phyloP scores from a whole-genome alignment of 2,888 invertebrate species.

The Diaphora mendica region DNA sequence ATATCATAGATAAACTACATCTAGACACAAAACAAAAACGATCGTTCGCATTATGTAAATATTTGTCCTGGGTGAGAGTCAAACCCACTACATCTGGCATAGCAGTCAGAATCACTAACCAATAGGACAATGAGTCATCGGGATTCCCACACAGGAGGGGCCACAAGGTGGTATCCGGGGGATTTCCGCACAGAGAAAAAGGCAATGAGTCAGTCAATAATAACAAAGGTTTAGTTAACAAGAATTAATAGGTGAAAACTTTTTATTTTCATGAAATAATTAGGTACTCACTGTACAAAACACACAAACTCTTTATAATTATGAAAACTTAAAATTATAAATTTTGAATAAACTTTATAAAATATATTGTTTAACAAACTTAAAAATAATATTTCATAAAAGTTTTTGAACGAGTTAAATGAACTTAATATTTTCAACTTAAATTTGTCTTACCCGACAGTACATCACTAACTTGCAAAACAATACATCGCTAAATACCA shows the following conservation, averaged over 20 bases:
- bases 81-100: too few species aligned
- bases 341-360: background rate
- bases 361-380: background rate
- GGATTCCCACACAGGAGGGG: too few species aligned
- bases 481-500: conserved; percentile 5
- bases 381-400: background rate
- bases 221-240: background rate
- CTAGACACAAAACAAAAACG: too few species aligned
- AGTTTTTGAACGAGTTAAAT: too few species aligned
- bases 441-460: background rate
- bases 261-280: background rate
- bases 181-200: too few species aligned
- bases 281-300: background rate
- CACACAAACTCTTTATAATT: background rate
- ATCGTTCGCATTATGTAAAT: too few species aligned
- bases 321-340: background rate
- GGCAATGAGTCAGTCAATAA: too few species aligned
- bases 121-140: too few species aligned
- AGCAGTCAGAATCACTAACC: too few species aligned
- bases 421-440: background rate
- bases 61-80: too few species aligned
- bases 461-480: conserved; percentile 9
- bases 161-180: too few species aligned
- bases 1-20: too few species aligned
- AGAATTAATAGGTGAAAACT: background rate